These are phyloP conservation scores for Megalopta genalis DNA, from an alignment of 1,140 invertebrate genomes.

Conservation along the genomic window DNA sequence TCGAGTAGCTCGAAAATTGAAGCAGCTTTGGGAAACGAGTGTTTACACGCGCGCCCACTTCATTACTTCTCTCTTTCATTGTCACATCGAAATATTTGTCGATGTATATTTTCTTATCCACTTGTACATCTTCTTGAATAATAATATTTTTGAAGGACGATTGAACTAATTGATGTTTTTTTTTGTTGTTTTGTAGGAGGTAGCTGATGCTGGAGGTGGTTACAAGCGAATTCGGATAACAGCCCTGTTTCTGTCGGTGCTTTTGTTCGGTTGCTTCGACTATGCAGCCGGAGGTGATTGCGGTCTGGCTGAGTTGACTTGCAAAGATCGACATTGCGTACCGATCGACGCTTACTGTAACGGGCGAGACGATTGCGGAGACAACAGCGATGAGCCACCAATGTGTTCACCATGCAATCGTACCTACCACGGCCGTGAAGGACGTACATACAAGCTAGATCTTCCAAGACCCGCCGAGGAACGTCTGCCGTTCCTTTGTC, in stretches of 20 bases:
- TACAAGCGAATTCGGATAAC: constrained; percentile 36
- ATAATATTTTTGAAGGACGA: too few species aligned
- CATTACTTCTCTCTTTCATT: neutral
- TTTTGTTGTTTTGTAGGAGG: constrained; percentile 66
- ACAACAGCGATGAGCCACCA: constrained; percentile 90
- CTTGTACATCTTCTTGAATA: neutral
- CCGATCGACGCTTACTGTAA: constrained; percentile 93
- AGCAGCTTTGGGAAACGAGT: neutral
- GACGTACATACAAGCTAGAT: constrained; percentile 89
- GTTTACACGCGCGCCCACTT: neutral
- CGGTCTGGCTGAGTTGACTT: constrained; percentile 90
- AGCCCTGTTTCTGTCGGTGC: constrained; percentile 29
- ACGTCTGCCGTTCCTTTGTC: constrained; percentile 90
- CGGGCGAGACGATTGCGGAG: constrained; percentile 89
- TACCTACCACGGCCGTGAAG: constrained; percentile 92
- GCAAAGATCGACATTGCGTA: constrained; percentile 89
- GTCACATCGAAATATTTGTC: neutral
- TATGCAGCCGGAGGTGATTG: constrained; percentile 76
- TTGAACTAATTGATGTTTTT: neutral
- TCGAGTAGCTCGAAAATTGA: neutral
- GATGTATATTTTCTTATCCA: constrained; percentile 10
- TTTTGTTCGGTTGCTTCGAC: constrained; percentile 38
- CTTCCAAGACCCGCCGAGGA: constrained; percentile 85
- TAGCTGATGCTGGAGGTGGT: constrained; percentile 74
- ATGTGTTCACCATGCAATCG: constrained; percentile 93